Evolutionary conservation across 2,113 vertebrate species (phyloP).

Genomic region (Phaetusa simplex): DNA sequence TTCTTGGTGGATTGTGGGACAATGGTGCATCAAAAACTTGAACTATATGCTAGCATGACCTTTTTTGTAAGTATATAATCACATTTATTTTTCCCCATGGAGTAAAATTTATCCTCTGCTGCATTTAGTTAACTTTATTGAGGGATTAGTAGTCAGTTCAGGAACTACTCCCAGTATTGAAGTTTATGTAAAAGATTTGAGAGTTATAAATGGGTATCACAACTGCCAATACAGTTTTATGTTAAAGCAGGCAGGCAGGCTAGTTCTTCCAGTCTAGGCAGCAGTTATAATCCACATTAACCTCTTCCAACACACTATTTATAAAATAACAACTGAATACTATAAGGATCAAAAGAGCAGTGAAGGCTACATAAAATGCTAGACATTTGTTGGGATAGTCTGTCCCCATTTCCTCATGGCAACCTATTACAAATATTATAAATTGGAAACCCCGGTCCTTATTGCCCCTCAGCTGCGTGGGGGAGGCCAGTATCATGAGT

Average conservation of each 20-base stretch:
- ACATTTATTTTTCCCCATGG: background rate
- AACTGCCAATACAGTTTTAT: background rate
- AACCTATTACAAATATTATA: background rate
- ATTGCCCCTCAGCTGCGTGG: background rate
- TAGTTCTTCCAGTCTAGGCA: background rate
- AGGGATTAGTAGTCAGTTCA: background rate
- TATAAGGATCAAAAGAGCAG: background rate
- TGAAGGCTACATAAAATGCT: background rate
- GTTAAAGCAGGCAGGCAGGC: background rate
- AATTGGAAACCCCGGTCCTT: no score
- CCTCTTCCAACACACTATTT: background rate
- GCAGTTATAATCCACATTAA: background rate
- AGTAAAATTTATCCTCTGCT: background rate
- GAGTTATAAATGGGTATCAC: background rate
- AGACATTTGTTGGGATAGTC: background rate
- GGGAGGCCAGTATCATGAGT: background rate
- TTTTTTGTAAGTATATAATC: background rate
- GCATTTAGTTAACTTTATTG: background rate
- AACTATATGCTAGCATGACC: background rate
- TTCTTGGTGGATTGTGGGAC: background rate
- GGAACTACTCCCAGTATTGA: background rate
- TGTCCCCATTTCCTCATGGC: background rate
- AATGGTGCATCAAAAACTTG: background rate
- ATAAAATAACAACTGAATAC: background rate
- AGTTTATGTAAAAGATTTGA: background rate